Percentiles rank a stretch among this genome's conserved stretches.
phyloP scores from a whole-genome alignment of 1,140 invertebrate genomes.

The Tigriopus japonicus region DNA sequence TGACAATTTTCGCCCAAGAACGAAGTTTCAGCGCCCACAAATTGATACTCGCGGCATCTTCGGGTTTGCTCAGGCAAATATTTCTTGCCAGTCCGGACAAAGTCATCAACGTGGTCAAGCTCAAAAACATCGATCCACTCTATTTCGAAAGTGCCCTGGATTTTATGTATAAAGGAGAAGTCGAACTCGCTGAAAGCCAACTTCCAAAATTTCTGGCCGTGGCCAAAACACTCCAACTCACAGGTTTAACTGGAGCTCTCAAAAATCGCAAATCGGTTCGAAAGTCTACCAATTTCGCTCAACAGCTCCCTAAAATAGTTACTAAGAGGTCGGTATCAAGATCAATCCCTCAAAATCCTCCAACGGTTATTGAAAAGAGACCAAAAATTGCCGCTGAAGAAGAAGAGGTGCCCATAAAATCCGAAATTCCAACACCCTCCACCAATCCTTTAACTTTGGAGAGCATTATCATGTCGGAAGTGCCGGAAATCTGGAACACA shows the following conservation, averaged over 20 bases:
- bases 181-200: constrained; percentile 25
- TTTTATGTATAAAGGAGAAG: constrained; percentile 52
- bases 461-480: no score
- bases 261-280: background rate
- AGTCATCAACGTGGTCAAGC: constrained; percentile 57
- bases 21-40: constrained; percentile 75
- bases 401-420: no score
- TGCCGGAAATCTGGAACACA: no score
- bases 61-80: background rate
- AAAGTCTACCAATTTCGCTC: no score
- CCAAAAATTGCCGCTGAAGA: no score
- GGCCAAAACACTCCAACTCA: constrained; percentile 21
- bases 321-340: no score
- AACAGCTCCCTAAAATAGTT: no score
- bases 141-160: constrained; percentile 60
- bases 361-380: no score
- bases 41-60: constrained; percentile 74
- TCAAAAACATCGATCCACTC: constrained; percentile 57
- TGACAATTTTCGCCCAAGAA: constrained; percentile 76
- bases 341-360: no score
- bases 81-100: constrained; percentile 43
- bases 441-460: no score
- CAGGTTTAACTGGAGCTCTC: constrained; percentile 16
- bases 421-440: no score
- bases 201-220: constrained; percentile 21